Evolutionary conservation across 2,888 invertebrate genomes (phyloP), one percentile per base, ranked within the genome.

Genomic region (Erebia epiphron): DNA sequence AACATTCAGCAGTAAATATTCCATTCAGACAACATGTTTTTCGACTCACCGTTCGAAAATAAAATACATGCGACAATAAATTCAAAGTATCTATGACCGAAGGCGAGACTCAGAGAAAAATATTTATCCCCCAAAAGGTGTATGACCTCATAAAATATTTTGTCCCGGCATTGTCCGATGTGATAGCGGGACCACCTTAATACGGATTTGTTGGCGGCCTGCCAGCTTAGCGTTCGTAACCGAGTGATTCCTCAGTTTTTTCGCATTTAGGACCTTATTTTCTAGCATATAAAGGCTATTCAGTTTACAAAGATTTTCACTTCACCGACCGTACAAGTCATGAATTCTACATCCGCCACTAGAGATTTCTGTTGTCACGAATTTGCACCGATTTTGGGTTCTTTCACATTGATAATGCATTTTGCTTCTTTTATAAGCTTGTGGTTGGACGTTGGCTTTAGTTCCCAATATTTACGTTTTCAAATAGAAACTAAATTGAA

Each of bases 191-290:
- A 72, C 74, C 69, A 74, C 77, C 77, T 78, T 82, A 82, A 83
- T 85, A 82, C 80, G 82, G 82, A 80, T 82, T 80, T 78, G 83
- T 81, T 91, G 91, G 91, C 89, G 79, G 79, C 74, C 79, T 82
- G 90, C 91, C 91, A 91, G 79, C 81, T 71, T 63, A 69, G 63
- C 70, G 54, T 67, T 56, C 62, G 49, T 69, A 65, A 68, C 67
- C 60, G 54, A 68, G 65, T 65, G 50, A 57, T 49, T 43, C 13
- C 8, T 66, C 50, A 10, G 43, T 11, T 9, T 16, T 63, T 58
- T 16, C 63, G 57, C 49, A 68, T 60, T 70, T 68, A 61, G 35
- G 46, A 63, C 62, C 58, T 60, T 74, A 74, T 16, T 43, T 1
- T 3, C 1, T 13, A n/a, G 21, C 1, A 35, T 41, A 18, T 67